Evolutionary conservation across 2,113 vertebrate genomes (phyloP).

Genomic region (Mirounga angustirostris): DNA sequence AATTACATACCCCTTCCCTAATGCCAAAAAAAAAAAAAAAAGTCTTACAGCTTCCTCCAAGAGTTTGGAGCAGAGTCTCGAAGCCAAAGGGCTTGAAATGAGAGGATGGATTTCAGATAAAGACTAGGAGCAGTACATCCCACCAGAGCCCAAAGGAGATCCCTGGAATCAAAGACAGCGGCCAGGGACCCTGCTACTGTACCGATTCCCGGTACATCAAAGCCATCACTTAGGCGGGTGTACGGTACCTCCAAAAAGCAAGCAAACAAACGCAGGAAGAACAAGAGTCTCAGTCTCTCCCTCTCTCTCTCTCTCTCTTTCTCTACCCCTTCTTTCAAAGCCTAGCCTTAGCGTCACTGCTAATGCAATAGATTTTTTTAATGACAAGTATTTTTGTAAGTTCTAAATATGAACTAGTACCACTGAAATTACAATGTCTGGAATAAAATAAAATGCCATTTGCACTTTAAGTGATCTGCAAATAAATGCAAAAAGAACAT

Average conservation of each 20-base stretch:
- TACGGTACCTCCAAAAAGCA: conserved; percentile 81
- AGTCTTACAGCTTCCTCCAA: conserved; percentile 79
- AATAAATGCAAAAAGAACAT: conserved; percentile 73
- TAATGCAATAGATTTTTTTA: conserved; percentile 75
- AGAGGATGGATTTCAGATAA: conserved; percentile 84
- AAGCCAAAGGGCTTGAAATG: conserved; percentile 84
- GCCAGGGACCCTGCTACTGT: conserved; percentile 79
- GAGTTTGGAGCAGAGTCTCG: conserved; percentile 79
- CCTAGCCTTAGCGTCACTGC: conserved; percentile 48
- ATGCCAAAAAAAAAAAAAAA: conserved; percentile 73
- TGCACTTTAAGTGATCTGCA: conserved; percentile 77
- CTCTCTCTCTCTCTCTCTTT: not conserved
- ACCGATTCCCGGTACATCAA: conserved; percentile 79
- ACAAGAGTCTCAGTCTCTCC: not conserved
- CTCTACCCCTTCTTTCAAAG: not conserved
- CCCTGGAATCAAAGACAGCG: conserved; percentile 81
- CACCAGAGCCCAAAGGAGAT: conserved; percentile 81
- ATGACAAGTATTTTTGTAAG: conserved; percentile 78
- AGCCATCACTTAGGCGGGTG: conserved; percentile 78
- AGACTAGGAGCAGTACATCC: conserved; percentile 78
- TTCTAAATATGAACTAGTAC: conserved; percentile 73
- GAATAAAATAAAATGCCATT: conserved; percentile 78
- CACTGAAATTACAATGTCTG: conserved; percentile 72
- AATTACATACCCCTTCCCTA: conserved; percentile 72
- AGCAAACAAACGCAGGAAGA: conserved; percentile 80